Conservation (phyloP, 2,888 invertebrate species). For the Spodoptera littoralis region DNA sequence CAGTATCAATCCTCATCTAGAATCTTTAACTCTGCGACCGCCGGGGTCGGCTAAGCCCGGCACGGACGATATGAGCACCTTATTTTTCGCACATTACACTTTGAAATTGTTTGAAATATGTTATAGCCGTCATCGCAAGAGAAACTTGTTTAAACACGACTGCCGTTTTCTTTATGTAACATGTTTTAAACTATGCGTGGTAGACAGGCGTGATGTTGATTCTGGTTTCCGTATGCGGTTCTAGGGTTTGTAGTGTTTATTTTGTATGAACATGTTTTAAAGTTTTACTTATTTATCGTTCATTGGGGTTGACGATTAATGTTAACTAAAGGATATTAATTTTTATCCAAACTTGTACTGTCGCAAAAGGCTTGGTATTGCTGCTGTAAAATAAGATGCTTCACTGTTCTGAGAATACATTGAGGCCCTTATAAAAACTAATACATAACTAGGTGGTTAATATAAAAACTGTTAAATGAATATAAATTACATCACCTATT, state of each 20-base stretch:
- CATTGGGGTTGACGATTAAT: too few species aligned
- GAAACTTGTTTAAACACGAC: slow-evolving; percentile 69
- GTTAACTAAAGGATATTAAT: too few species aligned
- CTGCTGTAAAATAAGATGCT: too few species aligned
- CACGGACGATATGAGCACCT: slow-evolving; percentile 77
- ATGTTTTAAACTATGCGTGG: slow-evolving; percentile 40
- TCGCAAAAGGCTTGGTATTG: too few species aligned
- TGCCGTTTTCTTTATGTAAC: slow-evolving; percentile 49
- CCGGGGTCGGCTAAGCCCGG: slow-evolving; percentile 56
- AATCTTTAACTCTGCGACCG: slow-evolving; percentile 35
- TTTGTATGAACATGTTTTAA: too few species aligned
- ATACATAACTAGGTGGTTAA: too few species aligned
- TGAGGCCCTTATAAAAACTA: too few species aligned
- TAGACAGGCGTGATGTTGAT: slow-evolving; percentile 4
- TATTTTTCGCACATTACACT: slow-evolving; percentile 87
- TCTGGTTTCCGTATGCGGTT: background rate
- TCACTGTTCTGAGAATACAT: too few species aligned
- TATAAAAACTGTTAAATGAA: too few species aligned
- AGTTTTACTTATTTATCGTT: too few species aligned
- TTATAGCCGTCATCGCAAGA: slow-evolving; percentile 72
- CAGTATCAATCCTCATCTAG: slow-evolving; percentile 55
- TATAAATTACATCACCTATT: too few species aligned
- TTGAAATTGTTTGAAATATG: slow-evolving; percentile 85
- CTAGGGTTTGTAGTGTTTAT: background rate
- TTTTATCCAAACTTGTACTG: too few species aligned